Evolutionary conservation across 2,888 invertebrate species (phyloP).

Genomic region (Euclidia mi): DNA sequence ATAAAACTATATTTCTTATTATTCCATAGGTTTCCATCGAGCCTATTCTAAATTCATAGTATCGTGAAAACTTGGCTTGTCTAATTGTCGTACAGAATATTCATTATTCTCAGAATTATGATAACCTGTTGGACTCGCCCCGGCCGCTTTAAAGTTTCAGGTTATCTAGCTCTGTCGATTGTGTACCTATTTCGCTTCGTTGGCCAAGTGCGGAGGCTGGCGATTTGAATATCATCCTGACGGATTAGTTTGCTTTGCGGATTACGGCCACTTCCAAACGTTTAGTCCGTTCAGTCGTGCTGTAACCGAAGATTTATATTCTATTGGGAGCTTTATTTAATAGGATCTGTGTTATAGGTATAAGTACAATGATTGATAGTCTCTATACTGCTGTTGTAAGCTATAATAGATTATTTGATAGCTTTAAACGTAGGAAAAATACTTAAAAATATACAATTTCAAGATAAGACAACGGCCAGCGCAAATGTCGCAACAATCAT

Average conservation of each 20-base stretch:
- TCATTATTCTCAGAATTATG: constrained; percentile 15
- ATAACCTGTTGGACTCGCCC: constrained; percentile 27
- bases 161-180: constrained; percentile 24
- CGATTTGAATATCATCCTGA: constrained; percentile 51
- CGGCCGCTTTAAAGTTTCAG: constrained; percentile 37
- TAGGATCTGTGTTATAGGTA: too few relatives aligned
- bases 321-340: neutral
- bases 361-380: too few relatives aligned
- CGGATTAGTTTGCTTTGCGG: constrained; percentile 50
- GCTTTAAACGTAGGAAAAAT: too few relatives aligned
- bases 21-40: too few relatives aligned
- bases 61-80: neutral
- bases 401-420: too few relatives aligned
- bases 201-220: too few relatives aligned
- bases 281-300: constrained; percentile 2
- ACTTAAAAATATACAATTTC: too few relatives aligned
- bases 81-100: constrained; percentile 14
- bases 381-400: too few relatives aligned
- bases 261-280: constrained; percentile 35
- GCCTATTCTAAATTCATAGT: neutral
- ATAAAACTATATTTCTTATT: too few relatives aligned
- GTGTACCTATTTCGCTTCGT: constrained; percentile 27
- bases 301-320: constrained; percentile 1
- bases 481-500: too few relatives aligned
- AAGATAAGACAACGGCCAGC: too few relatives aligned